phyloP scores from a whole-genome alignment of 2,888 invertebrate species.

The Amiota minor region DNA sequence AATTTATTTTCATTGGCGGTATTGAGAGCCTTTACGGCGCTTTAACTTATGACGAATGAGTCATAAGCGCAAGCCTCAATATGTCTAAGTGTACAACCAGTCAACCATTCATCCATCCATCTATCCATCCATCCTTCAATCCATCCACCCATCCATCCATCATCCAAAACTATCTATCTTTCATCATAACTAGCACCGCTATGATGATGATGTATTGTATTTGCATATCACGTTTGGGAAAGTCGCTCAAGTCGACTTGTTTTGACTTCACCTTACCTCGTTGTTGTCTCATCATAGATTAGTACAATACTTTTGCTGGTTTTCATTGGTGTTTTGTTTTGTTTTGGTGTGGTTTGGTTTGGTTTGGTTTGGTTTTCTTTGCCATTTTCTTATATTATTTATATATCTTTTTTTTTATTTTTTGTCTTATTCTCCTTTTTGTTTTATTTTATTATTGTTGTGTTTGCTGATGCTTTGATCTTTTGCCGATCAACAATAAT shows the following conservation, averaged over 20 bases:
- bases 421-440: constrained; percentile 50
- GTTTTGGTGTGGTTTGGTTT: not conserved
- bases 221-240: constrained; percentile 62
- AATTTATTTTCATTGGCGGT: not conserved
- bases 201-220: constrained; percentile 49
- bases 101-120: no score
- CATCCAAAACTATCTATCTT: constrained; percentile 58
- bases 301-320: constrained; percentile 20
- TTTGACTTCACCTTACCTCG: not conserved
- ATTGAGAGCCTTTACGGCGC: not conserved
- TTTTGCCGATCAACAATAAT: constrained; percentile 48
- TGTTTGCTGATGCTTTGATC: constrained; percentile 59
- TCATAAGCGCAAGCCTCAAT: not conserved
- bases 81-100: no score
- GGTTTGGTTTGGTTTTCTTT: constrained; percentile 22
- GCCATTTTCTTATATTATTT: constrained; percentile 52
- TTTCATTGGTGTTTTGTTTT: constrained; percentile 38
- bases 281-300: not conserved
- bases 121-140: no score
- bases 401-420: constrained; percentile 53
- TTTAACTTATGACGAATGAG: constrained; percentile 55
- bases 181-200: constrained; percentile 60
- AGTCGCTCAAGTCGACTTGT: constrained; percentile 45
- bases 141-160: not conserved
- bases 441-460: constrained; percentile 49